Evolutionary conservation across 2,888 invertebrate species (phyloP), one percentile per base, ranked within the genome.

Genomic region (Agonopterix arenella): DNA sequence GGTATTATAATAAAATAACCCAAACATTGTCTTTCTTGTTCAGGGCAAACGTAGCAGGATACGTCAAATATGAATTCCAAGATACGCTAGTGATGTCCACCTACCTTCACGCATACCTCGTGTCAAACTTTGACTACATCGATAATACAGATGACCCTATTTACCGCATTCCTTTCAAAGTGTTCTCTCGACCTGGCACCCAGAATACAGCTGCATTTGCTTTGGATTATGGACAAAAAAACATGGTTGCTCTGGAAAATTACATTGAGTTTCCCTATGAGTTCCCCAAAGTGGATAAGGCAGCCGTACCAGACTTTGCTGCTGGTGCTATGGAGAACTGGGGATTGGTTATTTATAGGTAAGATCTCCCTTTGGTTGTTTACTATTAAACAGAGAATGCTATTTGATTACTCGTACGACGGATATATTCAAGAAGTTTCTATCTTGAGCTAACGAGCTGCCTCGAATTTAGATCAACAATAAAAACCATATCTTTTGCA

Each of bases 51-150:
- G 66, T 78, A 0, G 0, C 52, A 0, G 80, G 79, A 0, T 85
- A 63, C 56, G 36, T 42, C 0, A 85, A 81, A 52, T 66, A 78
- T 47, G 84, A 85, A 50, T 92, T 91, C 52, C 69, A 81, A 53
- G 84, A 90, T 44, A 92, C 92, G 0, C 77, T 90, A 0, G 73
- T 89, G 9, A 95, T 96, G 94, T 94, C 95, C 1, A 91, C 95
- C 0, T 97, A 97, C 66, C 84, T 97, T 10, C 86, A 96, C 2
- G 97, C 96, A 0, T 95, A 95, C 69, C 90, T 95, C 10, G 93
- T 97, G 0, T 92, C 92, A 0, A 84, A 90, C 64, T 91, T 91
- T 54, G 68, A 60, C 0, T 60, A 66, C 59, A 60, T 77, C 10
- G 72, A 75, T 8, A 85, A 90, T 53, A 57, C 57, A 2, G 64